Evolutionary conservation across 2,113 vertebrate genomes (phyloP), one percentile per base, ranked within the genome.

Genomic region (Bubo bubo): DNA sequence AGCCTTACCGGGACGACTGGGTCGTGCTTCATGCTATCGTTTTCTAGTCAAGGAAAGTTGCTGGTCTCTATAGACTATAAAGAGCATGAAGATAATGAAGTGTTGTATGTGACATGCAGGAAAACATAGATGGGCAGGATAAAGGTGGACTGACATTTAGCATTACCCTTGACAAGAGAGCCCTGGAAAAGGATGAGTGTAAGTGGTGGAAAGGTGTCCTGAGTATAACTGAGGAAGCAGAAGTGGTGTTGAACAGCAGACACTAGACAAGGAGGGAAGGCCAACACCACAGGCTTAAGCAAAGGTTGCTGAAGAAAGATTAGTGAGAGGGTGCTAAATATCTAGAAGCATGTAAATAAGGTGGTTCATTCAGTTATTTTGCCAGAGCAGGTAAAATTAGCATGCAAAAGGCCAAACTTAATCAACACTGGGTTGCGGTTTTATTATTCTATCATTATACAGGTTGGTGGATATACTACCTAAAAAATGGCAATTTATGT

Each of bases 401-500:
- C 91, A 95, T 96, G 86, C 94, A 72, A 76, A 95, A 93, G 77
- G 77, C 79, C 8, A 1, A 96, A 68, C 66, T 91, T 96, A 95
- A 96, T 96, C 90, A 95, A 66, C 71, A 58, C 84, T 35, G 66
- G 43, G 66, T 88, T 96, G 90, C 14, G 4, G 77, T 95, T 94
- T 93, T 95, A 59, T 94, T 96, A 83, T 91, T 94, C 74, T 95
- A 34, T 94, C 81, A 81, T 97, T 95, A 82, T 79, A 79, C 77
- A 84, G 79, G 70, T 89, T 95, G 71, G 77, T 95, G 74, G 47
- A 76, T 93, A 68, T 85, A 90, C 62, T 82, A 70, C 62, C 80
- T 94, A 91, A 95, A 95, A 95, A 93, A 91, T 82, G 62, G 70
- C 84, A 85, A 91, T 95, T 94, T 95, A 89, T 93, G 91, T 94